Percentiles rank a stretch among this genome's conserved stretches.
Evolutionary conservation across 2,113 vertebrate species (phyloP).

Genomic region (Sigmodon hispidus): DNA sequence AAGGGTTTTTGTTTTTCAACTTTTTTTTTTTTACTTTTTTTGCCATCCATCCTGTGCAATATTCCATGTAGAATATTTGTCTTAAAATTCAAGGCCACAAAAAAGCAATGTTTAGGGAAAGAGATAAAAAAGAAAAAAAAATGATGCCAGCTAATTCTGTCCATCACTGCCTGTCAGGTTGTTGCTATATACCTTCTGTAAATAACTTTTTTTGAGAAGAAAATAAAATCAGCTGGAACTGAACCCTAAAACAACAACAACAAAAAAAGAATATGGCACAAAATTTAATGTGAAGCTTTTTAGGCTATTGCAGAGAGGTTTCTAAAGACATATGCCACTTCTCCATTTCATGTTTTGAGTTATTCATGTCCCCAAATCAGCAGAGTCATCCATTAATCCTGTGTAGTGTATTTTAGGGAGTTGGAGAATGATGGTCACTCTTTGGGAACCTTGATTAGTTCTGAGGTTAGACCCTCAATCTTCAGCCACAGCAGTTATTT

Average conservation of each 20-base stretch:
- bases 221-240: slow-evolving; percentile 99
- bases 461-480: not conserved
- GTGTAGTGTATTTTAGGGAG: not conserved
- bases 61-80: slow-evolving; percentile 98
- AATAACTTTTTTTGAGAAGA: slow-evolving; percentile 99
- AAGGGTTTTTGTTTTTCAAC: slow-evolving; percentile 91
- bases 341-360: not conserved
- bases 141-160: slow-evolving; percentile 98
- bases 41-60: slow-evolving; percentile 99
- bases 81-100: slow-evolving; percentile 94
- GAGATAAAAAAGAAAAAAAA: slow-evolving; percentile 78
- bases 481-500: not conserved
- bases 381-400: not conserved
- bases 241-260: slow-evolving; percentile 96
- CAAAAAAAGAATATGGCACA: too few relatives aligned
- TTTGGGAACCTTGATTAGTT: not conserved
- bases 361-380: not conserved
- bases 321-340: not conserved
- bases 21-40: slow-evolving; percentile 85
- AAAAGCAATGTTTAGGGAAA: slow-evolving; percentile 86
- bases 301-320: not conserved
- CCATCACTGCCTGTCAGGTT: slow-evolving; percentile 99
- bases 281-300: not conserved
- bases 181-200: slow-evolving; percentile 99
- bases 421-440: not conserved